phyloP scores from a whole-genome alignment of 2,797 vertebrate genomes.

The Rhinophrynus dorsalis region DNA sequence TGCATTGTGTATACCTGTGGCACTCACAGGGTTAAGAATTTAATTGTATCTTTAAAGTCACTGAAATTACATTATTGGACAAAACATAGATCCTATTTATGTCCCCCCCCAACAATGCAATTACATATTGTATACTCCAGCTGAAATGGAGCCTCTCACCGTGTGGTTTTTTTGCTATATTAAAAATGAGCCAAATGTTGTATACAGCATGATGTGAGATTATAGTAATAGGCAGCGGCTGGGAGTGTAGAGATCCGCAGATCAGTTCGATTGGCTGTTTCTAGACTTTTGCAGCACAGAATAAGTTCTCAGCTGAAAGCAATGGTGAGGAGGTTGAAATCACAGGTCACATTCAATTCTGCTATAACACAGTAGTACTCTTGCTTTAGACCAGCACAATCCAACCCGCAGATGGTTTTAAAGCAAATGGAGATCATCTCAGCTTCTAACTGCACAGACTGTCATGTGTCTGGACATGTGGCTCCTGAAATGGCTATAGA shows the following conservation, averaged over 20 bases:
- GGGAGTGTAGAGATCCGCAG: neutral
- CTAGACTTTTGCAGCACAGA: neutral
- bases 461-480: neutral
- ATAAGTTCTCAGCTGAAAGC: slow-evolving; percentile 14
- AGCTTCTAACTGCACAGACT: slow-evolving; percentile 2
- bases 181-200: slow-evolving; percentile 7
- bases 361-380: slow-evolving; percentile 9
- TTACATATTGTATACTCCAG: neutral
- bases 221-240: neutral
- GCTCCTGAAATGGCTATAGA: neutral
- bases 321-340: neutral
- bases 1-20: too few species aligned
- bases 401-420: neutral
- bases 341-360: slow-evolving; percentile 23
- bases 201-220: slow-evolving; percentile 17
- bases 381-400: neutral
- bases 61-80: neutral
- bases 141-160: neutral
- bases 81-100: neutral
- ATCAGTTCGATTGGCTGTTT: slow-evolving; percentile 13
- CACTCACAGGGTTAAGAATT: too few species aligned
- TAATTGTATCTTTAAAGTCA: neutral
- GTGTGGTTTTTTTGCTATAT: slow-evolving; percentile 14
- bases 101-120: neutral
- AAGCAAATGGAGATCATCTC: slow-evolving; percentile 8